Percentiles rank a stretch among this genome's conserved stretches.
These are phyloP conservation scores for Penaeus chinensis DNA, from an alignment of 1,140 invertebrate genomes.

Conservation along the genomic window DNA sequence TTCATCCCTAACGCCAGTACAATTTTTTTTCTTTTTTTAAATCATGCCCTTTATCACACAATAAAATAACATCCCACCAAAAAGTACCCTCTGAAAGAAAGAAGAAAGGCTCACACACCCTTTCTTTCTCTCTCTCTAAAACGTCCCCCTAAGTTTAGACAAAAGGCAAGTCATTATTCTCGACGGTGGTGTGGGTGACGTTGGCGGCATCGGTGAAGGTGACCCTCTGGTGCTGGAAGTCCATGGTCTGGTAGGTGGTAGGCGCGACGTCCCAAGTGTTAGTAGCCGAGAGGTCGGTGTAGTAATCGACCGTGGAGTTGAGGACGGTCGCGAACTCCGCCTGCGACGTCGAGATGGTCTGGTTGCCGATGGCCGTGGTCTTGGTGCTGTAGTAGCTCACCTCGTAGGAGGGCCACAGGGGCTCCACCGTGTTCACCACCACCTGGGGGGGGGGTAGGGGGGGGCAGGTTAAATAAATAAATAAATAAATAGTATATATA, in stretches of 20 bases:
- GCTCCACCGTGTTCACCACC: conserved; percentile 35
- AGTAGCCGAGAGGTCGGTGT: not conserved
- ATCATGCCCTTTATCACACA: too few relatives aligned
- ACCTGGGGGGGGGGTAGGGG: conserved; percentile 1
- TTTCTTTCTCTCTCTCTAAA: too few relatives aligned
- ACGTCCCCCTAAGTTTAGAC: too few relatives aligned
- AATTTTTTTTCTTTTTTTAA: too few relatives aligned
- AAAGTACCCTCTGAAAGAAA: too few relatives aligned
- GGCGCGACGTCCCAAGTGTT: conserved; percentile 4
- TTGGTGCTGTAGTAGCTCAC: conserved; percentile 9
- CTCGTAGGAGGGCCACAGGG: conserved; percentile 30
- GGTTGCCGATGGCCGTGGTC: conserved; percentile 32
- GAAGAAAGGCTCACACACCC: too few relatives aligned
- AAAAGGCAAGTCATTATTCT: not conserved
- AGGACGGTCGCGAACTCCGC: conserved; percentile 33
- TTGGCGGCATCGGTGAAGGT: conserved; percentile 19
- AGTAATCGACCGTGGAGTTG: conserved; percentile 29
- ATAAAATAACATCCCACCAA: too few relatives aligned
- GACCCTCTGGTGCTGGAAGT: conserved; percentile 48
- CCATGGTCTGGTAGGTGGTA: conserved; percentile 42
- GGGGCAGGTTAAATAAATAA: not conserved
- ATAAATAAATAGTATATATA: too few relatives aligned
- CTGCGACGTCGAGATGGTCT: conserved; percentile 29
- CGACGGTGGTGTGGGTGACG: not conserved
- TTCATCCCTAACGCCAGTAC: too few relatives aligned